Evolutionary conservation across 1,140 invertebrate species (phyloP), one percentile per base, ranked within the genome.

Genomic region (Drosophila trapezifrons): DNA sequence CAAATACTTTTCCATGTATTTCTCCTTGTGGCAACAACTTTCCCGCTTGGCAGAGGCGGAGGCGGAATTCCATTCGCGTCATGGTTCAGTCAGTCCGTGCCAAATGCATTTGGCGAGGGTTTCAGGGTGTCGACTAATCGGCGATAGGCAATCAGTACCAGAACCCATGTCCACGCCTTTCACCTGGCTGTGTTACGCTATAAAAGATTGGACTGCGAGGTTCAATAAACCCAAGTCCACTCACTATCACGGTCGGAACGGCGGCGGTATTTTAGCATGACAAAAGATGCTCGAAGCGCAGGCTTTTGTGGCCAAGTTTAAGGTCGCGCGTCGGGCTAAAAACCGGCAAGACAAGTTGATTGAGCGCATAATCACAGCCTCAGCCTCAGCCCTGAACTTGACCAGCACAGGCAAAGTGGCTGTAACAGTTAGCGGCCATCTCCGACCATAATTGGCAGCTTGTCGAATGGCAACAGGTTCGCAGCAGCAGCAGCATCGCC

Each of bases 341-440:
- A 85, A 85, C 81, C 77, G 81, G 81, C 81, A 62, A 72, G 73
- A 74, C 81, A 51, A 77, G 76, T 82, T 83, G 71, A 78, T 89
- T 66, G 79, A 76, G 83, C 82, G 76, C 62, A 78, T 69, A 71
- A 65, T 52, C 47, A 81, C 29, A 49, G 46, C 15, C 22, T 51
- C 27, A 15, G 17, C 49, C 1, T 8, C 49, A 52, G 80, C 84
- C 84, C 80, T 89, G 84, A 89, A 89, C 84, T 89, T 89, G 84
- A 89, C 84, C 83, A 77, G 64, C 60, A 38, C 60, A 51, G 59
- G 52, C 59, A 65, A 67, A 84, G 80, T 89, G 70, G 84, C 46
- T 89, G 84, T 89, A 89, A 89, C 84, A 89, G 84, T 89, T 89
- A 84, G 70, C 84, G 79, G 86, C 89, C 78, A 74, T 77, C 59